Evolutionary conservation across 2,113 vertebrate genomes (phyloP).

Genomic region (human): DNA sequence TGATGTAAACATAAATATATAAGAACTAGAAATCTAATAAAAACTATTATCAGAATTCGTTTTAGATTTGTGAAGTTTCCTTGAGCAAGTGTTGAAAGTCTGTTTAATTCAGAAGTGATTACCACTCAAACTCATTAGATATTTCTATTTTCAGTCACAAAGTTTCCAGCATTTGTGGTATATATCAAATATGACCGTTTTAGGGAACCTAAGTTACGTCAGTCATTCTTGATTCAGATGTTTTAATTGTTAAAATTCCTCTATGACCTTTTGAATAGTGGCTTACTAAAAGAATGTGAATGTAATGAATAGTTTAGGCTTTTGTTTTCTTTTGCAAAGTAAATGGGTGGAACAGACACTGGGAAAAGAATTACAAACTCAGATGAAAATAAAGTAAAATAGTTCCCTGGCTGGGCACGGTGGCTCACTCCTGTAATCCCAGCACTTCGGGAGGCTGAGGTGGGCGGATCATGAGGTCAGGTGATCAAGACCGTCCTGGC

Average conservation of each 20-base stretch:
- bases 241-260: slow-evolving; percentile 32
- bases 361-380: not conserved
- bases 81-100: not conserved
- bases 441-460: no score
- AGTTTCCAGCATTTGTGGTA: not conserved
- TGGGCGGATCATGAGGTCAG: no score
- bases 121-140: not conserved
- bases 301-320: not conserved
- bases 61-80: slow-evolving; percentile 34
- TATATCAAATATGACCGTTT: not conserved
- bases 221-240: slow-evolving; percentile 7
- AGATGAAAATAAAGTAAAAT: slow-evolving; percentile 7
- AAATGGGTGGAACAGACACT: not conserved
- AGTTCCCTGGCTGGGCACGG: no score
- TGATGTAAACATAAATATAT: slow-evolving; percentile 18
- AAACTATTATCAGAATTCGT: slow-evolving; percentile 36
- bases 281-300: slow-evolving; percentile 28
- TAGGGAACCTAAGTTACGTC: not conserved
- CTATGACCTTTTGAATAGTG: not conserved
- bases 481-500: no score
- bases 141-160: slow-evolving; percentile 23
- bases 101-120: slow-evolving; percentile 43
- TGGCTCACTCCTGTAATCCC: no score
- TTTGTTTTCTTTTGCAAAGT: slow-evolving; percentile 21
- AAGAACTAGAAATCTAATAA: not conserved